Evolutionary conservation across 2,797 vertebrate species (phyloP).

Genomic region (Notolabrus celidotus): DNA sequence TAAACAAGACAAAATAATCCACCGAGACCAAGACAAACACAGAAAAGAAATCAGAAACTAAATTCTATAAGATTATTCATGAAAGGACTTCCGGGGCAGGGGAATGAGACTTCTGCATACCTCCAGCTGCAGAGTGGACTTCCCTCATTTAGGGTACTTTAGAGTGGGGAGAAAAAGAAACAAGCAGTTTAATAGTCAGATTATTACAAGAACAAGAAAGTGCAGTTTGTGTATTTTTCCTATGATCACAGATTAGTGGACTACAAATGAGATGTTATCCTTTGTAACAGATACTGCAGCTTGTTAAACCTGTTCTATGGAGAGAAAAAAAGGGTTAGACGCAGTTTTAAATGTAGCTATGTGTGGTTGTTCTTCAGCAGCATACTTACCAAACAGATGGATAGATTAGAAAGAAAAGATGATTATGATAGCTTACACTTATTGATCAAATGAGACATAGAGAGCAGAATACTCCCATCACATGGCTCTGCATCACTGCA

Average conservation of each 20-base stretch:
- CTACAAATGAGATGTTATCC: conserved; percentile 23
- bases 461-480: neutral
- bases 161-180: conserved; percentile 82
- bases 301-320: conserved; percentile 11
- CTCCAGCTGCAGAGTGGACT: conserved; percentile 83
- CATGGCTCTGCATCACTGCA: neutral
- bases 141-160: conserved; percentile 89
- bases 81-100: conserved; percentile 60
- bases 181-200: conserved; percentile 76
- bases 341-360: conserved; percentile 14
- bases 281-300: neutral
- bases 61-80: conserved; percentile 62
- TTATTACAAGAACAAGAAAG: conserved; percentile 50
- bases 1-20: conserved; percentile 40
- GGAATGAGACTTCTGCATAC: conserved; percentile 82
- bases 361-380: neutral
- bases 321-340: conserved; percentile 4
- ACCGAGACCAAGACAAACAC: conserved; percentile 63
- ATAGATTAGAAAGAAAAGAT: conserved; percentile 6
- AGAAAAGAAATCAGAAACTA: conserved; percentile 55
- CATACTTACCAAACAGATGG: conserved; percentile 54
- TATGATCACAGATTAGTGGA: conserved; percentile 22
- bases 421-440: neutral
- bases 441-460: neutral
- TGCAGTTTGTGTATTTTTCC: conserved; percentile 17